Evolutionary conservation across 2,113 vertebrate species (phyloP).

Genomic region (Zosterops pallidus): DNA sequence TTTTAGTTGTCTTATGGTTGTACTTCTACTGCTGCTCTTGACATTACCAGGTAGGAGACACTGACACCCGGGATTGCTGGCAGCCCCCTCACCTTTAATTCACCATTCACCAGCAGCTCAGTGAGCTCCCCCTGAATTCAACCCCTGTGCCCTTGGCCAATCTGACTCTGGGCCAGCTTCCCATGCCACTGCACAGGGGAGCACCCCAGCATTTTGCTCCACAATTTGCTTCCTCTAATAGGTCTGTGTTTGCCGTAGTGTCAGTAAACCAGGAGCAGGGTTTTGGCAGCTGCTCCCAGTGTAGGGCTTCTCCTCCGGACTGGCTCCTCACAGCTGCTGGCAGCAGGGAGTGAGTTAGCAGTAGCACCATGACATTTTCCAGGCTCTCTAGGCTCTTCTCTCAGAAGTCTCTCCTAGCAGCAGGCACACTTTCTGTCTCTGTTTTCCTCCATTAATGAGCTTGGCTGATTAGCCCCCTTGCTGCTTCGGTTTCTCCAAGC

Average conservation of each 20-base stretch:
- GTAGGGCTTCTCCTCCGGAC: neutral
- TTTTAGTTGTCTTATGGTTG: neutral
- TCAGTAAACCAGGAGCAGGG: neutral
- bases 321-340: neutral
- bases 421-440: neutral
- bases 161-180: neutral
- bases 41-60: neutral
- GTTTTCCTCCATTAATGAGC: neutral
- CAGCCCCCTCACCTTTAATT: neutral
- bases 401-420: conserved; percentile 3
- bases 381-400: neutral
- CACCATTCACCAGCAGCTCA: neutral
- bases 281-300: neutral
- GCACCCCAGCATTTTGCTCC: neutral
- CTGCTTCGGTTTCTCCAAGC: conserved; percentile 26
- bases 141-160: too few relatives aligned
- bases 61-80: fast-evolving
- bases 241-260: neutral
- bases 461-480: neutral
- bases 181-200: neutral
- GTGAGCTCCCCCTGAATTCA: neutral
- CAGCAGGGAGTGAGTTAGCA: neutral
- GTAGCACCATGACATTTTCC: neutral
- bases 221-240: fast-evolving
- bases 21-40: neutral